Evolutionary conservation across 2,113 vertebrate species (phyloP), one percentile per base, ranked within the genome.

Genomic region (Mastomys coucha): DNA sequence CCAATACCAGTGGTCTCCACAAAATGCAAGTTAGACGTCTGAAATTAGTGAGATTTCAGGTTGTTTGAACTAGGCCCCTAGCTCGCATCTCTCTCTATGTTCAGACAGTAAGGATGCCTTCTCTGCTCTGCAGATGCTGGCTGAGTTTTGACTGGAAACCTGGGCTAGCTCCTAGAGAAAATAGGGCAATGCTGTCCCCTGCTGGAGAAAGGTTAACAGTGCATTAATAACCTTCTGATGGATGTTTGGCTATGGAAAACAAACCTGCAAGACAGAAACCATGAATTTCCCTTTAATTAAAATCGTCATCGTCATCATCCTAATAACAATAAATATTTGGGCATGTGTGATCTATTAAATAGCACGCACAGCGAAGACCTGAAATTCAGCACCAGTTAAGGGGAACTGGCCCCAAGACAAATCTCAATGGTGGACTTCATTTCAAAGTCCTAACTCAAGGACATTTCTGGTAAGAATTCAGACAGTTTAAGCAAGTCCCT

Each of bases 181-280:
- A 45, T 96, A 94, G 94, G 96, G 94, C 80, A 58, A 98, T 73
- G 45, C 89, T 93, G 98, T 98, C 98, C 98, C 86, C 99, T 98
- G 96, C 98, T 98, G 99, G 98, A 82, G 86, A 96, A 63, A 70
- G 31, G 2, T 4, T 65, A 86, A 91, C 24, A 53, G 81, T 91
- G 89, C 28, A 0, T 36, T 56, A n/a, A 76, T 7, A 20, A 53
- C 0, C 0, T 24, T 85, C 42, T 39, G n/a, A 63, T 72, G 51
- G 36, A 39, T 2, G 8, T 31, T 36, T 36, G 45, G 36, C 14
- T 10, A 9, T 17, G 20, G 65, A 90, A 78, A 91, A 65, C 4
- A 33, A 88, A 92, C 8, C 28, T 95, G 75, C n/a, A 86, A 70
- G 63, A 75, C 39, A 12, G 53, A 82, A 96, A 72, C n/a, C 65